A percentile compares a stretch with the other conserved stretches of the same genome.
Evolutionary conservation across 2,888 invertebrate species (phyloP).

Genomic region (Tachina grossa): DNA sequence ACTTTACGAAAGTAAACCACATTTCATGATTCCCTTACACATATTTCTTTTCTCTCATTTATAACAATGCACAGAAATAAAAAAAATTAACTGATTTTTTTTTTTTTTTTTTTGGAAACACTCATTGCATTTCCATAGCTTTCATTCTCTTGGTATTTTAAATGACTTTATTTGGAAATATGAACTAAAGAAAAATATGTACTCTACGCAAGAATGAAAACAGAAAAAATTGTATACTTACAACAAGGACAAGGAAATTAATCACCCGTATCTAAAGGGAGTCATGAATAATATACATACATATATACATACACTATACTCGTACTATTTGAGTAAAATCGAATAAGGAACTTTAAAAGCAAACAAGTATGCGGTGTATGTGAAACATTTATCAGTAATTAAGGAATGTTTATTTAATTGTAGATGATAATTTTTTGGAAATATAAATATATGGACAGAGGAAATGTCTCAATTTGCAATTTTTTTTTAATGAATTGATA

Average conservation of each 20-base stretch:
- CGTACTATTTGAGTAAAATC: background rate
- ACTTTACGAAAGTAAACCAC: conserved; percentile 81
- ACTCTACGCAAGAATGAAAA: conserved; percentile 23
- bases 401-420: conserved; percentile 61
- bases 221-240: conserved; percentile 27
- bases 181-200: conserved; percentile 59
- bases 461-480: background rate
- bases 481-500: background rate
- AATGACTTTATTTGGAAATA: conserved; percentile 63
- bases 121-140: conserved; percentile 30
- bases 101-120: no score
- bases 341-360: conserved; percentile 31
- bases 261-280: conserved; percentile 68
- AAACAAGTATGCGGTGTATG: conserved; percentile 24
- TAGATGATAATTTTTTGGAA: conserved; percentile 24
- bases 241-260: conserved; percentile 64
- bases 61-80: conserved; percentile 24
- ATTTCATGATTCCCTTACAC: conserved; percentile 73
- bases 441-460: background rate
- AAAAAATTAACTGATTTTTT: conserved; percentile 41
- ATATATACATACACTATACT: background rate
- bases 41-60: conserved; percentile 38
- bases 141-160: conserved; percentile 39
- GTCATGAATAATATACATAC: conserved; percentile 56
- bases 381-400: conserved; percentile 62